Base-by-base conservation (phyloP, 2,797 vertebrate genomes). In the Remorina albescens region DNA sequence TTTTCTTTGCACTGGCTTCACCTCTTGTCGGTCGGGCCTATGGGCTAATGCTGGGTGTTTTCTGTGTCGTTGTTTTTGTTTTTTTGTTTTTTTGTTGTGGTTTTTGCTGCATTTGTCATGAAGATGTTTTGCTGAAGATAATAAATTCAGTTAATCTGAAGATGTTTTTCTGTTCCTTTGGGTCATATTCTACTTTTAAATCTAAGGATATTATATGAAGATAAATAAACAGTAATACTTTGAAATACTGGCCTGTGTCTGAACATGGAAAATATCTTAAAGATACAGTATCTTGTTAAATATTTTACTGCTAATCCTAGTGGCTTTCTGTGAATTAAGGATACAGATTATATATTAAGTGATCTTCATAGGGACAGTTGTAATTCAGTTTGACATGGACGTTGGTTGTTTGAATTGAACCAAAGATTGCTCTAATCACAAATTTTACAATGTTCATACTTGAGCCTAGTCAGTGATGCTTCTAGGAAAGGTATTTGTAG, bases 101-200 rank as follows among this genome's bases (percentile, higher is more conserved):
- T 39, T 70, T 26, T 36, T 23, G 13, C 59, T 0, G 12, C 54
- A 57, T 44, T 51, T 73, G 57, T 77, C 13, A 4, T 66, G 63
- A 79, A 80, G 13, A 64, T 58, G 26, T 71, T 82, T 83, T 74
- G 78, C 58, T 28, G 44, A 71, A n/a, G 32, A 41, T 23, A 76
- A 51, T 79, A 74, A 57, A 80, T 68, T 3, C 19, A 25, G 23
- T 8, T 74, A 61, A 71, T 77, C 18, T 61, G 62, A 71, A 63
- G 28, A 56, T 79, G 51, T 67, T 42, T 57, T 61, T 41, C 53
- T 74, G 5, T 68, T 66, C 2, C 53, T 54, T 68, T 56, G 46
- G 55, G 25, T 64, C 16, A 34, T 49, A 44, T 66, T 70, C 46
- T 69, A 11, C 39, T 66, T 79, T 47, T 21, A 42, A 62, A 42